Conservation (phyloP, 2,113 vertebrate species). For the Menura novaehollandiae region DNA sequence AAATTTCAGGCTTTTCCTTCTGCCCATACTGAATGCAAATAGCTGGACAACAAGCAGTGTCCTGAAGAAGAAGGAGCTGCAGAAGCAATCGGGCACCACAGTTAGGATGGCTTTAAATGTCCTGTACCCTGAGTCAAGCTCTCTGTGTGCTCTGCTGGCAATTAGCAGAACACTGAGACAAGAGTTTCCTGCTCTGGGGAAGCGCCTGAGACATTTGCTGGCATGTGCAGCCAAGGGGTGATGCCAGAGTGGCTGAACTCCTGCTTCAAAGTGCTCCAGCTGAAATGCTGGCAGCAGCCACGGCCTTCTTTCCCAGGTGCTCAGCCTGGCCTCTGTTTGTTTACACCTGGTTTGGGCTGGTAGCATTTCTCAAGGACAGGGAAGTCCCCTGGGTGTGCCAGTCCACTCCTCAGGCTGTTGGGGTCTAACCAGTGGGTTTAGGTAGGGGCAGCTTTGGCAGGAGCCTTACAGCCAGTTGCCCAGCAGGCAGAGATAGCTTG, state of each 20-base stretch:
- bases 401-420: not conserved
- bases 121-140: not conserved
- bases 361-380: not conserved
- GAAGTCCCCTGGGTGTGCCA: not conserved
- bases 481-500: not conserved
- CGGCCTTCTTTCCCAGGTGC: accelerated
- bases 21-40: not conserved
- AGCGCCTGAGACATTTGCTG: accelerated
- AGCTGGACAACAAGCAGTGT: not conserved
- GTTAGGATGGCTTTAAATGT: not conserved
- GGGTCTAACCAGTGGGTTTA: not conserved
- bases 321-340: not conserved
- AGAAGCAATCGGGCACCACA: accelerated
- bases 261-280: not conserved
- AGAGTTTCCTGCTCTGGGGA: not conserved
- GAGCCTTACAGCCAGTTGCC: not conserved
- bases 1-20: not conserved
- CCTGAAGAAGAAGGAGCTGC: not conserved
- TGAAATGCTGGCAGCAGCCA: not conserved
- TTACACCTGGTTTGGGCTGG: not conserved
- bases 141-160: not conserved
- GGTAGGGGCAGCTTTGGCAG: not conserved
- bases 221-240: not conserved
- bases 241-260: not conserved
- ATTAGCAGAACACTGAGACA: not conserved